phyloP scores from a whole-genome alignment of 2,797 vertebrate species.

The Rousettus madagascariensis region DNA sequence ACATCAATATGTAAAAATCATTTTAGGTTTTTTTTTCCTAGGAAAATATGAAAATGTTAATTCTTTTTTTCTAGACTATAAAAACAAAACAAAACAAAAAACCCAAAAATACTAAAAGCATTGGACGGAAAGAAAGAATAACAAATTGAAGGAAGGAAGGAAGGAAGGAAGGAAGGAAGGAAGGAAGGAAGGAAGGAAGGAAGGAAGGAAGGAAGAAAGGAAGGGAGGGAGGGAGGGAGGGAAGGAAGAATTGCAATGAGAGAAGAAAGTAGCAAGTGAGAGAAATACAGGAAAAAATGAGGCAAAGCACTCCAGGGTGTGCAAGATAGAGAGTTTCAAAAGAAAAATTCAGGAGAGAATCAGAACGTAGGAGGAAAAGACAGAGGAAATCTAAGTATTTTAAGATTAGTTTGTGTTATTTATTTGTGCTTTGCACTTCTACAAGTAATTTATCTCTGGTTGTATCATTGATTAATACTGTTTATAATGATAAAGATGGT shows the following conservation, averaged over 20 bases:
- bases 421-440: background rate
- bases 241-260: background rate
- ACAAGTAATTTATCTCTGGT: background rate
- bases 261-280: background rate
- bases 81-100: background rate
- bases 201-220: background rate
- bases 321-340: background rate
- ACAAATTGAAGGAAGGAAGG: background rate
- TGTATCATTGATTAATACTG: background rate
- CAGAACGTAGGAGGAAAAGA: background rate
- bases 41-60: background rate
- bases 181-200: background rate
- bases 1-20: background rate
- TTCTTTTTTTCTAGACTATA: background rate
- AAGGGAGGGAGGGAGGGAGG: background rate
- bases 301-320: background rate
- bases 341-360: background rate
- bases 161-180: background rate
- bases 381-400: background rate
- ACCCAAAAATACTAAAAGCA: background rate
- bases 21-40: background rate
- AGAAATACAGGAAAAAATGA: background rate
- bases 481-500: background rate
- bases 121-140: background rate
- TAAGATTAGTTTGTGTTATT: background rate